Evolutionary conservation across 2,888 invertebrate genomes (phyloP).

Genomic region (Drosophila multiciliata): DNA sequence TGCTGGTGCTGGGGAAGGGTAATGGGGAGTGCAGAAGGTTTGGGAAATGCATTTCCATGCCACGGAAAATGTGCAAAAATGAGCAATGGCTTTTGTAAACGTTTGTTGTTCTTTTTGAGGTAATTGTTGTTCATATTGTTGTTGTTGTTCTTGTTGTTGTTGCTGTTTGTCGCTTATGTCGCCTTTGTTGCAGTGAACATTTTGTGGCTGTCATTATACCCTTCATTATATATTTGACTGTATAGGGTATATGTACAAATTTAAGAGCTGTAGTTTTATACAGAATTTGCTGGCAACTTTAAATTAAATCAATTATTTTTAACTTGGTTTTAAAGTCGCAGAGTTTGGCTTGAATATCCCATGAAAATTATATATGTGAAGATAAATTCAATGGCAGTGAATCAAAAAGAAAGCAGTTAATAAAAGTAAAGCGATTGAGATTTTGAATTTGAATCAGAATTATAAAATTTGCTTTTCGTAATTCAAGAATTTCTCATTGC

Average conservation of each 20-base stretch:
- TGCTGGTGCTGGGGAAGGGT: background rate
- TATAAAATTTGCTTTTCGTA: too few relatives aligned
- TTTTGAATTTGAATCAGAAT: background rate
- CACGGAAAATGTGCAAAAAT: conserved; percentile 74
- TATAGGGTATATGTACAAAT: conserved; percentile 22
- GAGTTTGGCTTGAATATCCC: background rate
- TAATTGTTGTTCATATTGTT: conserved; percentile 1
- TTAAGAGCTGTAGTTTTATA: background rate
- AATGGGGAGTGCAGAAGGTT: background rate
- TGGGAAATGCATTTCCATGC: conserved; percentile 38
- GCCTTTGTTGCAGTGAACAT: conserved; percentile 18
- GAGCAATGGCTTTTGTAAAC: conserved; percentile 71
- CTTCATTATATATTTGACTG: conserved; percentile 8
- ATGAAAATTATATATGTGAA: background rate
- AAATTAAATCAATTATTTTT: background rate
- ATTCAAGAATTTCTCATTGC: background rate
- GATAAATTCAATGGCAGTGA: background rate
- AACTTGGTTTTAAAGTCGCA: too few relatives aligned
- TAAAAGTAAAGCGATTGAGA: background rate
- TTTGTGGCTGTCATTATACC: conserved; percentile 54
- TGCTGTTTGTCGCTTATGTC: conserved; percentile 11
- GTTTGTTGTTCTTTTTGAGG: conserved; percentile 9
- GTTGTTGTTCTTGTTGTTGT: background rate
- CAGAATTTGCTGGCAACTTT: background rate
- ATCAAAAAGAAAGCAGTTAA: background rate